A percentile compares a stretch with the other conserved stretches of the same genome.
Conservation (phyloP, 2,797 vertebrate genomes). For the Pogoniulus pusillus region DNA sequence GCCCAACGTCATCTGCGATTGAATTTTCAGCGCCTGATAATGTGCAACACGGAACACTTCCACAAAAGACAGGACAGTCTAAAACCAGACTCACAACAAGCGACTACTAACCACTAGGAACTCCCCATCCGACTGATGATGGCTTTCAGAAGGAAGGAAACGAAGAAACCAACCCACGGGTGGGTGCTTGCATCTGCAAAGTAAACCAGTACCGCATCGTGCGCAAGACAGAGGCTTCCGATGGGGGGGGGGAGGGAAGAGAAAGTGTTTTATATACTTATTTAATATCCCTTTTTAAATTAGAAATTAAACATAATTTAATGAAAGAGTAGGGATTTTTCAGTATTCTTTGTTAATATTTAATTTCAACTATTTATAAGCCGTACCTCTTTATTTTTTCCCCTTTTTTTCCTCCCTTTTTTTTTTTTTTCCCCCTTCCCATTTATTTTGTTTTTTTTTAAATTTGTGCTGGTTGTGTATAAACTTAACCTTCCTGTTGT, state of each 20-base stretch:
- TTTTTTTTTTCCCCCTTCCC: conserved; percentile 47
- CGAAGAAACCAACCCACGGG: background rate
- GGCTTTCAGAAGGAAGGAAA: conserved; percentile 56
- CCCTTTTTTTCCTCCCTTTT: too few species aligned
- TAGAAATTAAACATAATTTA: conserved; percentile 86
- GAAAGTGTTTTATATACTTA: conserved; percentile 84
- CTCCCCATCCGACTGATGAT: conserved; percentile 42
- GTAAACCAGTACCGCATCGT: conserved; percentile 44
- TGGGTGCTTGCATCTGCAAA: conserved; percentile 55
- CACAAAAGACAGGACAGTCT: conserved; percentile 59
- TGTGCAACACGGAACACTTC: conserved; percentile 65
- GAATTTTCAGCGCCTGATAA: conserved; percentile 64
- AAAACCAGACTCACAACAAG: conserved; percentile 61
- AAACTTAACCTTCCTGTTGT: conserved; percentile 74
- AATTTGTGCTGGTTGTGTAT: conserved; percentile 77
- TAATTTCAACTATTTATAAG: conserved; percentile 97
- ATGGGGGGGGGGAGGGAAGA: conserved; percentile 74
- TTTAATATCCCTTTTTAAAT: conserved; percentile 85
- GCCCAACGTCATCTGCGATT: conserved; percentile 64
- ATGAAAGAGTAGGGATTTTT: conserved; percentile 86
- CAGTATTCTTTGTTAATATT: conserved; percentile 97
- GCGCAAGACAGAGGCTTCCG: conserved; percentile 62
- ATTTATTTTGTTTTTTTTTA: conserved; percentile 59
- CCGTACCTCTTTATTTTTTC: too few species aligned
- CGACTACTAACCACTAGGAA: conserved; percentile 74